Conservation (phyloP, 1,140 invertebrate species). For the Neelides sp. region DNA sequence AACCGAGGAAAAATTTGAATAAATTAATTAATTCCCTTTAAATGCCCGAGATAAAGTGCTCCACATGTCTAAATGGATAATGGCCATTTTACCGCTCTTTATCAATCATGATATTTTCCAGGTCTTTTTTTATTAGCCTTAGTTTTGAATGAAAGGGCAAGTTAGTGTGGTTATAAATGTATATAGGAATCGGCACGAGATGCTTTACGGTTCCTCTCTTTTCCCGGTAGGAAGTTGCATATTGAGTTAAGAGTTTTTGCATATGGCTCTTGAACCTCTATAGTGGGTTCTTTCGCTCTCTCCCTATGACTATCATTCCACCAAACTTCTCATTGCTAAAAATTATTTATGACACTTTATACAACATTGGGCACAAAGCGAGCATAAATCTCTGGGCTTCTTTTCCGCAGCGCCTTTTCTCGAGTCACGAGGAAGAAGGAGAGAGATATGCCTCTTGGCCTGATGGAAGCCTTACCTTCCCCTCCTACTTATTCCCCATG, state of each 20-base stretch:
- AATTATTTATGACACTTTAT: constrained; percentile 30
- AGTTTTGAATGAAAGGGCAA: too few relatives aligned
- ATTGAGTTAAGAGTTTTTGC: constrained; percentile 10
- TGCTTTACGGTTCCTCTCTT: background rate
- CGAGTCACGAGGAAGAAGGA: too few relatives aligned
- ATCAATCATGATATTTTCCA: too few relatives aligned
- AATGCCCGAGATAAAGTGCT: too few relatives aligned
- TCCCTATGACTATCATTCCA: background rate
- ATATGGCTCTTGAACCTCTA: constrained; percentile 4
- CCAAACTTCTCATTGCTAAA: constrained; percentile 13
- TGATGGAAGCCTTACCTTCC: constrained; percentile 1
- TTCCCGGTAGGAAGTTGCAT: constrained; percentile 8
- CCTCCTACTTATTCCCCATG: background rate
- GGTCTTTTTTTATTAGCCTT: too few relatives aligned
- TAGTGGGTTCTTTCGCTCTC: background rate
- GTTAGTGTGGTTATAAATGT: too few relatives aligned
- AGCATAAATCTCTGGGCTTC: constrained; percentile 21
- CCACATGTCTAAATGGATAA: too few relatives aligned
- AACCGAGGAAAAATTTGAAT: too few relatives aligned
- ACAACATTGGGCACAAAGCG: constrained; percentile 27
- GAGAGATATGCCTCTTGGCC: too few relatives aligned
- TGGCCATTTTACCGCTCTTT: too few relatives aligned
- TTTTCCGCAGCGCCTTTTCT: constrained; percentile 12
- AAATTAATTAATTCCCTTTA: too few relatives aligned
- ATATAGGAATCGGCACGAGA: background rate